Percentiles rank a stretch among this genome's conserved stretches.
Evolutionary conservation across 2,113 vertebrate genomes (phyloP).

Genomic region (Mustela lutreola): DNA sequence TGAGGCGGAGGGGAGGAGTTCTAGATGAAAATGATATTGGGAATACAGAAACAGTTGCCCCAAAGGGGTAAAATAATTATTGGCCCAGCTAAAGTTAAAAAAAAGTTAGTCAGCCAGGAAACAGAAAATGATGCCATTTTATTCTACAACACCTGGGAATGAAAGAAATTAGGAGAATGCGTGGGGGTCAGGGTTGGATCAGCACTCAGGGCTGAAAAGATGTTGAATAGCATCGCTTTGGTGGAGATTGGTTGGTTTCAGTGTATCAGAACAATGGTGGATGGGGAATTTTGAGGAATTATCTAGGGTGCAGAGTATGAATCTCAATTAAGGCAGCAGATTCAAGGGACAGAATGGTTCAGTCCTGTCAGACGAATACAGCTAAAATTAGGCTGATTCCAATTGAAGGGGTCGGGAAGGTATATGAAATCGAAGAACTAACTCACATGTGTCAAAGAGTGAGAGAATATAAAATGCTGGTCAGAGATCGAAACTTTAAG

Average conservation of each 20-base stretch:
- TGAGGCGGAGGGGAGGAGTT: background rate
- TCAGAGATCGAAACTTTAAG: background rate
- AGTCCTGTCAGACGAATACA: background rate
- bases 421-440: background rate
- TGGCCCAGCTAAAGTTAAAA: background rate
- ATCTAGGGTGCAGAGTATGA: background rate
- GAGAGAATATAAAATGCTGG: background rate
- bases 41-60: background rate
- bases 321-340: background rate
- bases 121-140: background rate
- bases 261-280: background rate
- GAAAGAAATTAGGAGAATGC: background rate
- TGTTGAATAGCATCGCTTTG: background rate
- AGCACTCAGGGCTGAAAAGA: background rate
- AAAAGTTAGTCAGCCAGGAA: background rate
- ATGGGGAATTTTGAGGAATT: background rate
- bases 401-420: background rate
- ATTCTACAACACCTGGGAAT: background rate
- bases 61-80: background rate
- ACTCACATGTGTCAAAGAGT: background rate
- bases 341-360: background rate
- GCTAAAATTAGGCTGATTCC: background rate
- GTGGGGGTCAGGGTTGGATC: background rate
- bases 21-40: background rate
- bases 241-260: background rate